These are phyloP conservation scores for Lottia gigantea DNA, from an alignment of 2,888 invertebrate species.

Conservation along the genomic window DNA sequence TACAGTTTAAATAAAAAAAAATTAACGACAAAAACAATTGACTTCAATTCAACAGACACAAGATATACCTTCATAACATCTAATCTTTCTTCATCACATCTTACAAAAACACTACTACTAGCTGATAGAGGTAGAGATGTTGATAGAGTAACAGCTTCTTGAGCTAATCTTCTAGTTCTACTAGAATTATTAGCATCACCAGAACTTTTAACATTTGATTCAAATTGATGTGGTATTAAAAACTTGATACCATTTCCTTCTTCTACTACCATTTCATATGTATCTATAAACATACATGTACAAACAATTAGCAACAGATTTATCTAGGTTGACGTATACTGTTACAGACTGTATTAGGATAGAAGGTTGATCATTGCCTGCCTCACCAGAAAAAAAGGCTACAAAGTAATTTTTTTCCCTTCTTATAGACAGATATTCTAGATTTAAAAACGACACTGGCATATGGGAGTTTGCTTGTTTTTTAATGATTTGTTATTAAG, in stretches of 20 bases:
- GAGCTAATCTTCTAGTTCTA: conserved; percentile 90
- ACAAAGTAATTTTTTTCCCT: no score
- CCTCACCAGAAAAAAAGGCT: no score
- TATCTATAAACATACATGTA: conserved; percentile 73
- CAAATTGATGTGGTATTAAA: conserved; percentile 79
- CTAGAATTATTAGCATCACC: conserved; percentile 87
- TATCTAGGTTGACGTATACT: no score
- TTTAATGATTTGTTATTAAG: no score
- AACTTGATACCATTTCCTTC: conserved; percentile 79
- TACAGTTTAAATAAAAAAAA: no score
- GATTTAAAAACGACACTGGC: no score
- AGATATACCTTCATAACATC: conserved; percentile 95
- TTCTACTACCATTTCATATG: conserved; percentile 91
- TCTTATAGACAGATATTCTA: no score
- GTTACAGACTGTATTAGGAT: no score
- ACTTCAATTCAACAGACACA: background rate
- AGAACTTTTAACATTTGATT: conserved; percentile 83
- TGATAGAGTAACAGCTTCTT: conserved; percentile 93
- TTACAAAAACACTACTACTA: conserved; percentile 93
- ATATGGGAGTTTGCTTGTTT: no score
- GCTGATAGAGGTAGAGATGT: conserved; percentile 91
- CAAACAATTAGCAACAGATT: no score
- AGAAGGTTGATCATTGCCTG: no score
- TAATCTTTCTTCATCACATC: conserved; percentile 91
- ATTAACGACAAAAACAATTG: no score